These are phyloP conservation scores for Pelosia muscerda DNA, from an alignment of 2,888 invertebrate genomes.

Conservation along the genomic window DNA sequence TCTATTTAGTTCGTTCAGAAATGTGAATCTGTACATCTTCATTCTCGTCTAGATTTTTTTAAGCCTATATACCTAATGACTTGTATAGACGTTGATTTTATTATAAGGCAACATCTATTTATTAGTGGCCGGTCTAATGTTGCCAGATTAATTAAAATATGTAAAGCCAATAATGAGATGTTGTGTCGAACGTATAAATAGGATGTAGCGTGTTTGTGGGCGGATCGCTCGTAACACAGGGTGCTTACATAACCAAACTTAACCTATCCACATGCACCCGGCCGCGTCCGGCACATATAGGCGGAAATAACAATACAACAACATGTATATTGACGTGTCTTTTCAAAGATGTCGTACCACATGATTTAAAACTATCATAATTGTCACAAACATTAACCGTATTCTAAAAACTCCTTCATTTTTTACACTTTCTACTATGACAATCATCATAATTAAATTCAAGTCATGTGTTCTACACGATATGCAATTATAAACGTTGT, in stretches of 20 bases:
- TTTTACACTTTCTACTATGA: neutral
- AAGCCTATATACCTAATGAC: neutral
- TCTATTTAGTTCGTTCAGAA: neutral
- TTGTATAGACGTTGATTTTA: neutral
- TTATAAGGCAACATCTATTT: neutral
- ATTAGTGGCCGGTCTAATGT: neutral
- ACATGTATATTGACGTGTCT: constrained; percentile 39
- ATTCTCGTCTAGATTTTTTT: neutral
- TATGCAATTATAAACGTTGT: constrained; percentile 18
- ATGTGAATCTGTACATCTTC: neutral
- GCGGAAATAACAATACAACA: constrained; percentile 57
- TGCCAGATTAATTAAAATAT: neutral
- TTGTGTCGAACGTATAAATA: constrained; percentile 21
- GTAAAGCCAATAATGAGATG: neutral
- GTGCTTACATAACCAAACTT: constrained; percentile 78
- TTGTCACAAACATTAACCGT: neutral
- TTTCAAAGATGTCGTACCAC: constrained; percentile 32
- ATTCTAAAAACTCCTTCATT: neutral
- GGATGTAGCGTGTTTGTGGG: constrained; percentile 16
- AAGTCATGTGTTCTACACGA: constrained; percentile 11
- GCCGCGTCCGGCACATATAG: constrained; percentile 61
- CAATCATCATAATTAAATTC: neutral
- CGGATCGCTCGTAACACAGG: constrained; percentile 61
- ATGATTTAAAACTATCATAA: constrained; percentile 12
- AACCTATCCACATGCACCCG: constrained; percentile 70